Evolutionary conservation across 1,140 invertebrate species (phyloP), one percentile per base, ranked within the genome.

Genomic region (Zaprionus tsacasi): DNA sequence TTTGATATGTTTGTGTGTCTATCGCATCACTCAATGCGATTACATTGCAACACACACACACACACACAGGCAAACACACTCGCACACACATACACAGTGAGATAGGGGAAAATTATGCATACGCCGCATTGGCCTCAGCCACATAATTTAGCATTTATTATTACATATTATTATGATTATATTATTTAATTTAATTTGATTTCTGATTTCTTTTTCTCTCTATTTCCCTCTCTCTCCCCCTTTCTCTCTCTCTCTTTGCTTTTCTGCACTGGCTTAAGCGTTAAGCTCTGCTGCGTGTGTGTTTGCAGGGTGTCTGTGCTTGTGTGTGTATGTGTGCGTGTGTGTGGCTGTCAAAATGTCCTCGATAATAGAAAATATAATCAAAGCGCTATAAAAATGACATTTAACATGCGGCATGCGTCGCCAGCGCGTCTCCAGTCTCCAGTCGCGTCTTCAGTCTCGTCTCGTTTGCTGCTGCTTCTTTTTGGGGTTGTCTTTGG

Each of bases 351-450:
- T 52, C 77, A 73, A 78, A 88, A 88, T 88, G 85, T 81, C 85
- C 83, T 88, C 85, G 85, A 88, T 88, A 88, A 88, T 88, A 88
- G 85, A 88, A 88, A 89, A 88, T 89, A 89, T 88, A 88, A 88
- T 88, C 85, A 88, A 88, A 88, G 85, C 85, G 85, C 85, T 79
- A 88, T 88, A 88, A 88, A 88, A 88, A 88, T 88, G 85, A 88
- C 85, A 88, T 88, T 88, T 88, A 89, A 89, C 85, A 89, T 88
- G 85, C 85, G 85, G 85, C 85, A 65, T 73, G 83, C 83, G 83
- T 88, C 80, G 82, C 77, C 77, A 70, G 57, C 76, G 87, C 76
- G 79, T 77, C 27, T 30, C 27, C 27, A 30, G 83, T 88, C 80
- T 83, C 77, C 77, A 70, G 57, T 21, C 76, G 87, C 76, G 79